A percentile compares a stretch with the other conserved stretches of the same genome.
Evolutionary conservation across 2,113 vertebrate species (phyloP).

Genomic region (Motacilla tschutschensis): DNA sequence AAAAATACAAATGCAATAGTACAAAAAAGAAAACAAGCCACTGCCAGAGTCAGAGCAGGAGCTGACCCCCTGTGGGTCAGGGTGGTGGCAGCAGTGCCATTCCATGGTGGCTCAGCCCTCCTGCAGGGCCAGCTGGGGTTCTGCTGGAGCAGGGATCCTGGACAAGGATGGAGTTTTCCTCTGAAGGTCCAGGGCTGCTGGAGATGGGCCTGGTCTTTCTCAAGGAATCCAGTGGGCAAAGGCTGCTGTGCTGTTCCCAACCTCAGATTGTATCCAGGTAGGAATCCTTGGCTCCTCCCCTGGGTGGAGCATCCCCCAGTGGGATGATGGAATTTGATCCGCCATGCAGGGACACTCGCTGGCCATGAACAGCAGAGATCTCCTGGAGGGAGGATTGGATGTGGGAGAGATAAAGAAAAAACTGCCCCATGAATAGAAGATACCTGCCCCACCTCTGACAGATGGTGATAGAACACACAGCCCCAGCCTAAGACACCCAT

Average conservation of each 20-base stretch:
- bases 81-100: not conserved
- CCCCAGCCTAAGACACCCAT: not conserved
- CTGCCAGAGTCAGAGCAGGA: not conserved
- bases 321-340: not conserved
- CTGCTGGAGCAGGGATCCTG: not conserved
- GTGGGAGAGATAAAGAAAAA: not conserved
- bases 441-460: not conserved
- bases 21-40: not conserved
- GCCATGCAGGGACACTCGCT: not conserved
- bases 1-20: not conserved
- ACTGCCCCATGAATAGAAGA: not conserved
- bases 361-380: not conserved
- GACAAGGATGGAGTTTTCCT: not conserved
- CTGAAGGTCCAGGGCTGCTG: not conserved
- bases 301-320: rapidly evolving
- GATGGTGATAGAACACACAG: rapidly evolving
- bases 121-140: not conserved
- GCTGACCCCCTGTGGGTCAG: not conserved
- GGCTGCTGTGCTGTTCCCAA: not conserved
- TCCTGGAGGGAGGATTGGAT: not conserved
- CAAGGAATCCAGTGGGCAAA: not conserved
- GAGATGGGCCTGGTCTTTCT: not conserved
- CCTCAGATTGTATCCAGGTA: not conserved
- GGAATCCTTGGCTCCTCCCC: not conserved
- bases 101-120: not conserved